These are phyloP conservation scores for Palloptera scutellata DNA, from an alignment of 2,888 invertebrate genomes.

Conservation along the genomic window DNA sequence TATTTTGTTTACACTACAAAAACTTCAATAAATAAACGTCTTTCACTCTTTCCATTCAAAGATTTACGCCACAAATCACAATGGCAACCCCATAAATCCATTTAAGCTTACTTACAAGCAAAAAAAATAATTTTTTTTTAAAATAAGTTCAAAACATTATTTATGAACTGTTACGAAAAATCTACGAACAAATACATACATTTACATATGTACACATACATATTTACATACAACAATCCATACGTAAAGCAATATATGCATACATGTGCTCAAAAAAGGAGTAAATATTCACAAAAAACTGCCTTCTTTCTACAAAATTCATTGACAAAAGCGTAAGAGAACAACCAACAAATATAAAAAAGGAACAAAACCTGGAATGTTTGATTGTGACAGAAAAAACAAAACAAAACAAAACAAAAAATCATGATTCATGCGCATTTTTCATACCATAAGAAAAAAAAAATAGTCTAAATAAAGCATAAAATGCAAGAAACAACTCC, in stretches of 20 bases:
- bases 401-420: too few relatives aligned
- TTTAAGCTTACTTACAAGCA: slow-evolving; percentile 10
- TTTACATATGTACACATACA: neutral
- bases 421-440: slow-evolving; percentile 38
- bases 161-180: slow-evolving; percentile 30
- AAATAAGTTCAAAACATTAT: slow-evolving; percentile 14
- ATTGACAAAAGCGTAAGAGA: slow-evolving; percentile 25
- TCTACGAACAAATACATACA: slow-evolving; percentile 3
- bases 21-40: neutral
- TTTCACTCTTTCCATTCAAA: neutral
- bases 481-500: slow-evolving; percentile 30
- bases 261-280: neutral
- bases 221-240: neutral
- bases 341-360: neutral
- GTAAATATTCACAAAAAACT: slow-evolving; percentile 2
- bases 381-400: neutral
- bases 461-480: slow-evolving; percentile 38
- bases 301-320: slow-evolving; percentile 1
- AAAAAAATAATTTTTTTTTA: slow-evolving; percentile 3
- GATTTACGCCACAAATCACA: slow-evolving; percentile 12
- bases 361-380: too few relatives aligned
- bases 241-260: neutral
- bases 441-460: slow-evolving; percentile 24
- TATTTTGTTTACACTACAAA: too few relatives aligned
- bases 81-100: slow-evolving; percentile 20